Evolutionary conservation across 2,113 vertebrate genomes (phyloP), one percentile per base, ranked within the genome.

Genomic region (Hymenochirus boettgeri): DNA sequence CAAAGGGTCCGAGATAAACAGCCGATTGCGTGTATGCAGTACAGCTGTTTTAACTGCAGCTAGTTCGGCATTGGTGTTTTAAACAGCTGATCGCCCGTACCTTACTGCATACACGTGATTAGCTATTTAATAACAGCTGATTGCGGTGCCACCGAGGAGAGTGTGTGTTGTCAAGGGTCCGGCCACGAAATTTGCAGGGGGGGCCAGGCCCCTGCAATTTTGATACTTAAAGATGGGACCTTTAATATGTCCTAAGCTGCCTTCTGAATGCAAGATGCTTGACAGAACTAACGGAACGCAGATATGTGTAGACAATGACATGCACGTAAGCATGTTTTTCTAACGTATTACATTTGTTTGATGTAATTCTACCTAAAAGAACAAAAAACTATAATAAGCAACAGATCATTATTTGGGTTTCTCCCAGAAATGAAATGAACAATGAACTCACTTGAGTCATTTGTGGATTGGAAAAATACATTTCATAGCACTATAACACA

Each of bases 391-490:
- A 13, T 57, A 57, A 57, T 35, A 22, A 35, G 19, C 7, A 21
- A 57, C 54, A 57, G 54, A 35, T 57, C 29, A 22, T 21, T n/a
- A 13, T 45, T 21, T 55, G 24, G 35, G 51, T 17, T 29, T 55
- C 7, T 8, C 42, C 23, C 42, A 35, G 62, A 65, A 65, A 22
- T n/a, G n/a, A n/a, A n/a, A n/a, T 21, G 18, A 19, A 57, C 52
- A 65, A 2, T 52, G 23, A 52, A 42, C 15, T 29, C n/a, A 25
- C 2, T 22, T n/a, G 51, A 45, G 22, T 59, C 45, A 66, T 39
- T 21, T 19, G 31, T 19, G 53, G 29, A 15, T 47, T 52, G 55
- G 3, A 42, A 12, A 52, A n/a, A 26, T 33, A 26, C 54, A 18
- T 19, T 47, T 33, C 22, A 37, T 23, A n/a, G 5, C 19, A 3